Conservation (phyloP, 2,113 vertebrate species). For the Natator depressus region DNA sequence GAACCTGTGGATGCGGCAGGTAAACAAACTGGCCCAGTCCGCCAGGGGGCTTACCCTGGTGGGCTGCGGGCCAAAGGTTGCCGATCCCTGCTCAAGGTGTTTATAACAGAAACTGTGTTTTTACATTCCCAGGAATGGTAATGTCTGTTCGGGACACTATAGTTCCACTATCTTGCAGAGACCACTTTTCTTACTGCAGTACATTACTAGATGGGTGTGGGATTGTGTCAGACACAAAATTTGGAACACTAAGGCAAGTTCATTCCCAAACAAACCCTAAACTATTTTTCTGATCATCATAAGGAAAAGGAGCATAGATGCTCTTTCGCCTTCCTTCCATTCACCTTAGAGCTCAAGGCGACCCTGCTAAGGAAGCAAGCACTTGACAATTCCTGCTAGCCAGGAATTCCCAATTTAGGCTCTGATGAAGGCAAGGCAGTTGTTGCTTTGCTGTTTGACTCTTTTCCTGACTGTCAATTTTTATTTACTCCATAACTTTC, state of each 20-base stretch:
- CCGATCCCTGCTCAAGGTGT: too few relatives aligned
- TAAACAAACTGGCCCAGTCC: too few relatives aligned
- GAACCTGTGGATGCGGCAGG: too few relatives aligned
- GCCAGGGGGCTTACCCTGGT: too few relatives aligned
- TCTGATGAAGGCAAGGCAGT: neutral
- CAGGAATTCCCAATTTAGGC: too few relatives aligned
- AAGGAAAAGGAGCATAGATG: neutral
- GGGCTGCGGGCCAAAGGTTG: too few relatives aligned
- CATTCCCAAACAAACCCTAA: neutral
- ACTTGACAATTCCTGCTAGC: neutral
- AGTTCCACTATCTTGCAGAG: neutral
- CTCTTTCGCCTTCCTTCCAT: neutral
- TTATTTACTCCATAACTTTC: neutral
- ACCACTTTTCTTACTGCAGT: neutral
- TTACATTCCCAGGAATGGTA: neutral
- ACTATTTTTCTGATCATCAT: neutral
- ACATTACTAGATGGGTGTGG: too few relatives aligned
- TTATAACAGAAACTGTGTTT: neutral
- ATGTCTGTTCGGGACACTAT: neutral
- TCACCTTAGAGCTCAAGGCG: neutral
- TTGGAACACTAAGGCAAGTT: neutral
- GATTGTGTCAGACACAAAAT: neutral
- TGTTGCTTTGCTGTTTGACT: neutral
- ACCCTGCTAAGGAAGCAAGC: neutral
- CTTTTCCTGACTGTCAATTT: neutral